A percentile compares a stretch with the other conserved stretches of the same genome.
Conservation (phyloP, 2,113 vertebrate genomes). For the Gopherus flavomarginatus region DNA sequence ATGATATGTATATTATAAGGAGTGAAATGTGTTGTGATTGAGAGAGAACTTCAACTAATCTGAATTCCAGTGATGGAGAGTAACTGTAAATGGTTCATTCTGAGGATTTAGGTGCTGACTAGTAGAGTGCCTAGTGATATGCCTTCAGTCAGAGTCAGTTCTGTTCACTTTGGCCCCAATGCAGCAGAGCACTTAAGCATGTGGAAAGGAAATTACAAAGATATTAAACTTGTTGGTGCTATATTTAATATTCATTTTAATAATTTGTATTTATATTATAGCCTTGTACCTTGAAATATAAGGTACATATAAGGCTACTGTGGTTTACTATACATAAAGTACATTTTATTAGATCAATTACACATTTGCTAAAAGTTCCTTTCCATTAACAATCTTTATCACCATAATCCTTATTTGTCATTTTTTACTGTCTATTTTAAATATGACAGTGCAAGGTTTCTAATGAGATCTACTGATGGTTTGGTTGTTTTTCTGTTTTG, state of each 20-base stretch:
- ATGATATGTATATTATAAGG: background rate
- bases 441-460: background rate
- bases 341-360: background rate
- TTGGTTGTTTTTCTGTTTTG: background rate
- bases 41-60: background rate
- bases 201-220: background rate
- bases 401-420: background rate
- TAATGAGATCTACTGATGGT: background rate
- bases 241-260: background rate
- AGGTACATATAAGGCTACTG: background rate
- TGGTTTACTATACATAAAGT: background rate
- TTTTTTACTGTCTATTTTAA: conserved; percentile 2
- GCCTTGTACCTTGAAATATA: background rate
- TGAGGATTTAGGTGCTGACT: background rate
- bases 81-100: background rate
- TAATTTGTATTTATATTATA: background rate
- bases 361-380: background rate
- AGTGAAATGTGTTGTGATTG: background rate
- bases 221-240: background rate
- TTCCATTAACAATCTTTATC: background rate
- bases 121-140: background rate
- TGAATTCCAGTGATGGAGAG: background rate
- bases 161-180: background rate
- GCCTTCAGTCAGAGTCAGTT: background rate
- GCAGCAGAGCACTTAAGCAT: background rate